Percentiles rank a stretch among this genome's conserved stretches.
Evolutionary conservation across 2,888 invertebrate genomes (phyloP).

Genomic region (Drosophila yooni): DNA sequence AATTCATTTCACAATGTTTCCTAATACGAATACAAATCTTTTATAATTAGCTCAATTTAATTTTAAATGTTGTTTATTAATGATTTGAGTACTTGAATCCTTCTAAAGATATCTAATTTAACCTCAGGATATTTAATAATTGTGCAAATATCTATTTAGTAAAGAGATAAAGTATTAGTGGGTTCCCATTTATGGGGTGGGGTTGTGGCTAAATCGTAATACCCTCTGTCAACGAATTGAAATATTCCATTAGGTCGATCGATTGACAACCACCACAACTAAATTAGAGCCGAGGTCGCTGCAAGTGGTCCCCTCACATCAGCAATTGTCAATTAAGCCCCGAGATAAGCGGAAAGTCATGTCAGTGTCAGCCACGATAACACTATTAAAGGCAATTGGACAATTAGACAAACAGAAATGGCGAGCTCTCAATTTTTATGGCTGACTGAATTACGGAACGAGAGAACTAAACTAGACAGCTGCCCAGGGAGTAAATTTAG

Average conservation of each 20-base stretch:
- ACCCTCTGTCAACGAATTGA: background rate
- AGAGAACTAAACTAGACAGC: constrained; percentile 28
- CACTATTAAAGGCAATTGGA: constrained; percentile 33
- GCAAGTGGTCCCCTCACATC: constrained; percentile 16
- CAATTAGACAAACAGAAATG: constrained; percentile 45
- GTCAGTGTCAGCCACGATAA: constrained; percentile 14
- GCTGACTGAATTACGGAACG: constrained; percentile 39
- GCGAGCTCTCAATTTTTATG: constrained; percentile 47
- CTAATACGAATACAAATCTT: background rate
- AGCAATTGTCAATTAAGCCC: constrained; percentile 43
- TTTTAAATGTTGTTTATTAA: background rate
- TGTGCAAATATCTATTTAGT: background rate
- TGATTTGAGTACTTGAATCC: background rate
- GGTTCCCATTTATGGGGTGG: background rate
- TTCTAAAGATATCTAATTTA: background rate
- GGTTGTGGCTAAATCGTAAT: background rate
- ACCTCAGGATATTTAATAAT: background rate
- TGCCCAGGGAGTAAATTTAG: constrained; percentile 1
- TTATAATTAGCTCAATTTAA: background rate
- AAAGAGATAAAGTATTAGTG: background rate
- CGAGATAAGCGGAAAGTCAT: constrained; percentile 62
- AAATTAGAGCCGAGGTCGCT: background rate
- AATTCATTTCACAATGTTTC: background rate
- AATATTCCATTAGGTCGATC: constrained; percentile 1
- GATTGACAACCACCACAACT: constrained; percentile 9